phyloP scores from a whole-genome alignment of 1,140 invertebrate genomes.

The Zophobas atratus region DNA sequence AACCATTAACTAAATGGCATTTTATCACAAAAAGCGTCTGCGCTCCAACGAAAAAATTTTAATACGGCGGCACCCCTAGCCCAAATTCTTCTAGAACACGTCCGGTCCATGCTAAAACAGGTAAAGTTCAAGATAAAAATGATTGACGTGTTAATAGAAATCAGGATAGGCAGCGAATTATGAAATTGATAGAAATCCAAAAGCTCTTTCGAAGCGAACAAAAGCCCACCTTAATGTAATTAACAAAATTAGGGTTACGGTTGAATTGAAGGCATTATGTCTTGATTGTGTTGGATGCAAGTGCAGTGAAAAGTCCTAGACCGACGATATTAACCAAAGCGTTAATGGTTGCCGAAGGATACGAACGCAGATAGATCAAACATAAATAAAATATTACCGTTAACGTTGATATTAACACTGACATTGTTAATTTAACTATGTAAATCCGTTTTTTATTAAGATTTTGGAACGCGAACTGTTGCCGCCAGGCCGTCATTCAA shows the following conservation, averaged over 20 bases:
- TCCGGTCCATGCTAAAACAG: constrained; percentile 53
- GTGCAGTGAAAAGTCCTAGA: constrained; percentile 12
- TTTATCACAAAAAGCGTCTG: constrained; percentile 35
- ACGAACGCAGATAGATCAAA: too few relatives aligned
- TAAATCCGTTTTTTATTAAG: too few relatives aligned
- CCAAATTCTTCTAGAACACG: constrained; percentile 46
- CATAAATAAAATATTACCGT: too few relatives aligned
- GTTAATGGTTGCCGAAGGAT: too few relatives aligned
- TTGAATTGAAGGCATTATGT: constrained; percentile 27
- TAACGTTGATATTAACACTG: too few relatives aligned
- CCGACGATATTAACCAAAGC: too few relatives aligned
- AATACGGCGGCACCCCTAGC: constrained; percentile 1
- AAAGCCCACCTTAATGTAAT: constrained; percentile 22
- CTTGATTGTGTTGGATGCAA: constrained; percentile 38
- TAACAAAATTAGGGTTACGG: constrained; percentile 48
- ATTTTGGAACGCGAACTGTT: too few relatives aligned
- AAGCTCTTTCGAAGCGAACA: constrained; percentile 1
- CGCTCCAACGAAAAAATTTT: constrained; percentile 18
- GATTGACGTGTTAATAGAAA: constrained; percentile 54
- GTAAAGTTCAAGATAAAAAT: constrained; percentile 50
- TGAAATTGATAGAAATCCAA: constrained; percentile 40
- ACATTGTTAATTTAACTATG: too few relatives aligned
- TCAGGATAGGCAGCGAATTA: constrained; percentile 35
- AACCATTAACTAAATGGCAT: constrained; percentile 48
- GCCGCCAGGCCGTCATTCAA: too few relatives aligned